Conservation (phyloP, 2,113 vertebrate species). For the Catharus bicknelli region DNA sequence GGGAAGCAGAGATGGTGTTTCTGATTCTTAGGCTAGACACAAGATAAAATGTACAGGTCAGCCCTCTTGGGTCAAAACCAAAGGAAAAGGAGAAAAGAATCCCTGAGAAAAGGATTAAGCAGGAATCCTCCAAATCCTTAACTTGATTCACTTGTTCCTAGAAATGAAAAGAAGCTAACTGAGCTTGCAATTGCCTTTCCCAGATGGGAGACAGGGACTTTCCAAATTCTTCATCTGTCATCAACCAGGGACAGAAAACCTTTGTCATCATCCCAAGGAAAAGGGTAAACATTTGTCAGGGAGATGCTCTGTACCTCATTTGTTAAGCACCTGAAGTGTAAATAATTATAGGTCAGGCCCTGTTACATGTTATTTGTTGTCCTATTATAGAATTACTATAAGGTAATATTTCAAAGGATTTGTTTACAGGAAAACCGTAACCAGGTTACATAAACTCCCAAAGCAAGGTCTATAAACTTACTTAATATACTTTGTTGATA, state of each 20-base stretch:
- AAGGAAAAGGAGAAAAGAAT: conserved; percentile 6
- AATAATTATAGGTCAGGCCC: conserved; percentile 3
- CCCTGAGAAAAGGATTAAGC: conserved; percentile 21
- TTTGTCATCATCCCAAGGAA: conserved; percentile 20
- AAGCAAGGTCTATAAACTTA: not conserved
- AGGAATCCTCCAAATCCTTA: conserved; percentile 11
- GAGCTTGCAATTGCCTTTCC: conserved; percentile 30
- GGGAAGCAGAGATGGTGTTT: not conserved
- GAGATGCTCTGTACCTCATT: not conserved
- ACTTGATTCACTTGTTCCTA: conserved; percentile 13
- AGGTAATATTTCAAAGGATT: conserved; percentile 24
- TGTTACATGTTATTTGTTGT: conserved; percentile 11
- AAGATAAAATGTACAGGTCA: not conserved
- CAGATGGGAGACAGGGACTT: not conserved
- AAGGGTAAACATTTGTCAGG: conserved; percentile 7
- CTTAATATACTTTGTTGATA: not conserved
- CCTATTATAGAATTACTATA: not conserved
- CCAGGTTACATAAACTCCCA: conserved; percentile 27
- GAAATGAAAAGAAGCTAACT: not conserved
- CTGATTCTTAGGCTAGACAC: not conserved
- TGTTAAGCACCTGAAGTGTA: conserved; percentile 16
- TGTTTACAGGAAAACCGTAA: conserved; percentile 9
- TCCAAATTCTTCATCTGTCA: conserved; percentile 49
- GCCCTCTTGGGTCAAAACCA: not conserved
- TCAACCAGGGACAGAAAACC: conserved; percentile 25